Evolutionary conservation across 1,140 invertebrate species (phyloP), one percentile per base, ranked within the genome.

Genomic region (Amyelois transitella): DNA sequence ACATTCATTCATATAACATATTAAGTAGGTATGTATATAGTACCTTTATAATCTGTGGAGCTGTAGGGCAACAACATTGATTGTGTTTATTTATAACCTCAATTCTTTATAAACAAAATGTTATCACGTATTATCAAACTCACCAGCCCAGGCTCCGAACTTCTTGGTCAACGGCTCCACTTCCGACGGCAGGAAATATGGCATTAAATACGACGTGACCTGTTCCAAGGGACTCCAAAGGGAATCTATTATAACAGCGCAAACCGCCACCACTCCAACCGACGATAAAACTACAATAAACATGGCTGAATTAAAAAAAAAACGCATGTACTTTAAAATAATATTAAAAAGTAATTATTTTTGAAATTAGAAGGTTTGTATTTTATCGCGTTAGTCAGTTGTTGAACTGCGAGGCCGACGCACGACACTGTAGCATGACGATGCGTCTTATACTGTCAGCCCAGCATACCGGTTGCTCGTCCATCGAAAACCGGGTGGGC

Each of bases 71-170:
- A 3, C 25, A 28, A 38, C 32, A 38, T 38, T 38, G 32, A 38
- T 38, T n/a, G 17, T 14, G n/a, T 38, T 4, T 8, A 38, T 38
- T 38, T 38, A 38, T 38, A 38, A 38, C 32, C 32, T 38, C 32
- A 38, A 38, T 8, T 38, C n/a, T 4, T 14, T 14, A 14, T 38
- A 12, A 38, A 38, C 32, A 38, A 14, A 2, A 10, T 14, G 32
- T 14, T 38, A 14, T 14, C 1, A 38, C 7, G 32, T 14, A 21
- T 48, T 14, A 12, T 10, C 19, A 18, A 59, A 77, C 80, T 74
- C 32, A 91, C 90, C 90, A 62, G 90, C 90, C 90, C 90, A 91
- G 60, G 89, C 80, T 69, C 90, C 90, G 66, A 81, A 91, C 66
- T 87, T 90, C 57, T 90, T 90, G 21, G 83, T 56, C 61, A 91